phyloP scores from a whole-genome alignment of 1,140 invertebrate genomes.

The Diabrotica undecimpunctata region DNA sequence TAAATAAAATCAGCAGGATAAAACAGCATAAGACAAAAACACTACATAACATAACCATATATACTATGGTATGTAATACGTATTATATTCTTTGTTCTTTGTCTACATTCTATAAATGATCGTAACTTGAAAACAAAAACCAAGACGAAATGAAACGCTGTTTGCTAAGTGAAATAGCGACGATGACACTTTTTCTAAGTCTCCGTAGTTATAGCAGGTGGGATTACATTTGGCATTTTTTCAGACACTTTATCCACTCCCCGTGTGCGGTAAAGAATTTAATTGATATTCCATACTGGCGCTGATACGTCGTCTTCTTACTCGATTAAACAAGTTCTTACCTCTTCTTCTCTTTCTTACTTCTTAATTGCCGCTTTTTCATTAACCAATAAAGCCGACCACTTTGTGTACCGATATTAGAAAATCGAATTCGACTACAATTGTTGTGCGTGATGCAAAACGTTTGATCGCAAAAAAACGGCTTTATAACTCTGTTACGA shows the following conservation, averaged over 20 bases:
- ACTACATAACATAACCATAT: no score
- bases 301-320: neutral
- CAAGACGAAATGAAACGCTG: no score
- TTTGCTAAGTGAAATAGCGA: no score
- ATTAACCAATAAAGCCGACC: neutral
- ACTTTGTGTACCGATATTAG: slow-evolving; percentile 8
- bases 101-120: no score
- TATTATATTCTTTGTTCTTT: no score
- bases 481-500: slow-evolving; percentile 15
- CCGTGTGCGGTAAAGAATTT: slow-evolving; percentile 12
- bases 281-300: slow-evolving; percentile 9
- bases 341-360: neutral
- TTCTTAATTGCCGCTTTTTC: slow-evolving; percentile 15
- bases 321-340: slow-evolving; percentile 14
- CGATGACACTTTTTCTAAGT: no score
- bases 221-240: neutral
- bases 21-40: no score
- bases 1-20: no score
- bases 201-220: no score
- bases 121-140: no score
- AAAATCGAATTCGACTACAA: slow-evolving; percentile 5
- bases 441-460: neutral
- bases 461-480: neutral
- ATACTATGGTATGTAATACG: no score
- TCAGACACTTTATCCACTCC: neutral